A percentile compares a stretch with the other conserved stretches of the same genome.
Conservation (phyloP, 2,888 invertebrate species). For the Nematopogon swammerdamellus region DNA sequence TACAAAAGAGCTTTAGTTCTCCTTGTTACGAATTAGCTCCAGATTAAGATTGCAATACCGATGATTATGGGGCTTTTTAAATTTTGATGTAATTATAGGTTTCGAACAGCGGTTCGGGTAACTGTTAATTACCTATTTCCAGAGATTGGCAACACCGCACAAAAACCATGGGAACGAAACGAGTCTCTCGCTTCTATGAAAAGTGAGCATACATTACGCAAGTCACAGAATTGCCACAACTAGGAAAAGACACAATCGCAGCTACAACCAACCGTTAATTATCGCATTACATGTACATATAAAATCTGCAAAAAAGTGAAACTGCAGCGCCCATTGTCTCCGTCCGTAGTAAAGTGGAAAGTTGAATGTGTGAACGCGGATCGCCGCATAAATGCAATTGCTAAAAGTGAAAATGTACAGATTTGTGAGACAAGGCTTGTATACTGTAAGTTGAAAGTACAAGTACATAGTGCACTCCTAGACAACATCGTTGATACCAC, state of each 20-base stretch:
- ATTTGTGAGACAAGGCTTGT: too few species aligned
- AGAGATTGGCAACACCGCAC: neutral
- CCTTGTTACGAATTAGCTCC: neutral
- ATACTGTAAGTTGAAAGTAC: too few species aligned
- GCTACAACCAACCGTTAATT: conserved; percentile 21
- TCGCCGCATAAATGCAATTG: conserved; percentile 22
- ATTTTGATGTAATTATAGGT: neutral
- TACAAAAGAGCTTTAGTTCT: neutral
- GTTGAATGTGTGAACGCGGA: conserved; percentile 36
- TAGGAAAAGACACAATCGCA: neutral
- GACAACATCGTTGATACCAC: too few species aligned
- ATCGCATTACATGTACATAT: conserved; percentile 13
- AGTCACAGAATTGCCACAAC: neutral
- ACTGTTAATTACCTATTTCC: too few species aligned
- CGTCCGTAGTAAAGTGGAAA: conserved; percentile 43
- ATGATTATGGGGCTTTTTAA: neutral
- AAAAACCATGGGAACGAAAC: conserved; percentile 2
- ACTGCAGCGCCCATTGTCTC: conserved; percentile 44
- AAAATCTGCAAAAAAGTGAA: conserved; percentile 37
- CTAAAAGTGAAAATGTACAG: conserved; percentile 24
- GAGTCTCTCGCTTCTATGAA: too few species aligned
- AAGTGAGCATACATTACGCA: neutral
- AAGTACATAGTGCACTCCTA: too few species aligned
- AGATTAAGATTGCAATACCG: neutral
- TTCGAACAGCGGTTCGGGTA: too few species aligned